Evolutionary conservation across 2,797 vertebrate species (phyloP).

Genomic region (Lagocephalus sceleratus): DNA sequence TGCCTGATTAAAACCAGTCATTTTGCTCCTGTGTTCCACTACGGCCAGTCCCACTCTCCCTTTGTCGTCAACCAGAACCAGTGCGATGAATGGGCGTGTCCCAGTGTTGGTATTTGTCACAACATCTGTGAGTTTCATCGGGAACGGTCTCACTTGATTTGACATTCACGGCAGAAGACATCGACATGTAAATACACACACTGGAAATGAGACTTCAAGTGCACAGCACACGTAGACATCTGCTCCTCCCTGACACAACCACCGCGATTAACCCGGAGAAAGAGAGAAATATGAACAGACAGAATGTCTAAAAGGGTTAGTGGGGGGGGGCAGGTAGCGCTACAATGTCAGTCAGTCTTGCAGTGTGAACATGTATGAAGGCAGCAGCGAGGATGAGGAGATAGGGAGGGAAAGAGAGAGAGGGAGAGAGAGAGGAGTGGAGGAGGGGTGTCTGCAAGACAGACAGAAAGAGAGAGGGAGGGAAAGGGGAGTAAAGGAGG

Average conservation of each 20-base stretch:
- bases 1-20: too few relatives aligned
- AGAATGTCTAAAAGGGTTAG: conserved; percentile 62
- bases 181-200: too few relatives aligned
- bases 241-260: neutral
- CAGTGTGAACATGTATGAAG: conserved; percentile 72
- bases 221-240: too few relatives aligned
- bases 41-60: too few relatives aligned
- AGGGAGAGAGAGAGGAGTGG: conserved; percentile 39
- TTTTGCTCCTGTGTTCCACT: too few relatives aligned
- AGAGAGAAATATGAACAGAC: conserved; percentile 1
- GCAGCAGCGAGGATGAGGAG: conserved; percentile 47
- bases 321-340: conserved; percentile 50
- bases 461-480: conserved; percentile 57
- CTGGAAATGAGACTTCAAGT: too few relatives aligned
- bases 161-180: too few relatives aligned
- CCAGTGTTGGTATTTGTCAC: too few relatives aligned
- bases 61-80: too few relatives aligned
- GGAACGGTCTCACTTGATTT: too few relatives aligned
- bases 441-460: conserved; percentile 42
- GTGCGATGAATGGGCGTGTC: too few relatives aligned
- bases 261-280: neutral
- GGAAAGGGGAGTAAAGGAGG: conserved; percentile 64
- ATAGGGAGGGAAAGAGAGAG: conserved; percentile 57
- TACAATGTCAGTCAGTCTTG: conserved; percentile 65
- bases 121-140: too few relatives aligned